Conservation (phyloP, 2,888 invertebrate genomes). For the Apocheima hispidaria region DNA sequence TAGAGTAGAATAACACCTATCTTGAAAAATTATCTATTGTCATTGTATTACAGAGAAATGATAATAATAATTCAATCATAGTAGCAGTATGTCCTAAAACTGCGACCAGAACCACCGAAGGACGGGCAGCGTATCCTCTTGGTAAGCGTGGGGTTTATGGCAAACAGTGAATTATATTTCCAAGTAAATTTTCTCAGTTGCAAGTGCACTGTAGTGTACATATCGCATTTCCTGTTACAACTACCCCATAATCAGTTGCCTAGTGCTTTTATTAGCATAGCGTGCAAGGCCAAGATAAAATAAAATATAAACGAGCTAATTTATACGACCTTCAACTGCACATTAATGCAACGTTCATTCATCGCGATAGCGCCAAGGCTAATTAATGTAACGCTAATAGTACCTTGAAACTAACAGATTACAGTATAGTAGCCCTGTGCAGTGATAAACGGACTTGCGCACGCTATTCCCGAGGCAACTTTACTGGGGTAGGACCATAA, state of each 20-base stretch:
- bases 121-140: too few species aligned
- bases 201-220: not conserved
- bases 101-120: too few species aligned
- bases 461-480: not conserved
- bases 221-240: slow-evolving; percentile 13
- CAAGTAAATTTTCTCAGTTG: not conserved
- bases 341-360: slow-evolving; percentile 57
- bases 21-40: too few species aligned
- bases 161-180: not conserved
- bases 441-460: slow-evolving; percentile 22
- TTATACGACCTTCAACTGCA: slow-evolving; percentile 54
- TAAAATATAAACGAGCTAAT: slow-evolving; percentile 45
- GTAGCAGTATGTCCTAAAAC: too few species aligned
- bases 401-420: slow-evolving; percentile 48
- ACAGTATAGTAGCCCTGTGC: slow-evolving; percentile 45
- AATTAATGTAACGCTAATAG: slow-evolving; percentile 40
- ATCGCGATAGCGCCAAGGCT: slow-evolving; percentile 58
- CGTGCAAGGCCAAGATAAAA: slow-evolving; percentile 38
- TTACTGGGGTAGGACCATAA: slow-evolving; percentile 1
- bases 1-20: too few species aligned
- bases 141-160: too few species aligned
- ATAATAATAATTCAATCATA: too few species aligned
- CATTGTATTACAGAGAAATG: too few species aligned
- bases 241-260: slow-evolving; percentile 10
- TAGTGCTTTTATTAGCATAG: slow-evolving; percentile 28